Base-by-base conservation (phyloP, 2,888 invertebrate species). In the Drosophila ochracea region DNA sequence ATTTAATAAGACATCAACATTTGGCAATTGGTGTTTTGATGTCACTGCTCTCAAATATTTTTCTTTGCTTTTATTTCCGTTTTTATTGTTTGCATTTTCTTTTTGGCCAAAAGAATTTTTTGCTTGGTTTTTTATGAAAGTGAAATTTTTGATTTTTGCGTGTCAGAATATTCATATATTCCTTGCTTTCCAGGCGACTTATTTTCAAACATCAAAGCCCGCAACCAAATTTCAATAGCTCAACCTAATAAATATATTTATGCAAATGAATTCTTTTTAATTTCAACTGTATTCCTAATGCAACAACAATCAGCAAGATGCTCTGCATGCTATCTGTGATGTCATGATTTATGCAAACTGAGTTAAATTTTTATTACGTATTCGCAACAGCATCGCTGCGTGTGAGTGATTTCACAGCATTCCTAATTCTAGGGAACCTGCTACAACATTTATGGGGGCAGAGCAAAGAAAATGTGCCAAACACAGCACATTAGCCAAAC, bases 1-100 rank as follows among this genome's bases (percentile, higher is more conserved):
- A 73, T 63, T 74, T 81, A 84, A 83, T 79, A 76, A 84, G 78
- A 68, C 78, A 66, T 70, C 81, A 71, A 71, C 77, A 16, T 43
- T 76, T 78, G 79, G 81, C 80, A 80, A 81, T 87, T 81, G 78
- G 82, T 83, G 84, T 82, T 87, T 85, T 78, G 71, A 87, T 87
- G 85, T 82, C 82, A 84, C 55, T 80, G 80, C 77, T 81, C 68
- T 73, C 68, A 58, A 69, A 57, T 65, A 60, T 78, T 62, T 76
- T 68, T 5, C n/a, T 5, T 30, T 78, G 75, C 68, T 60, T 83
- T 68, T 75, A 60, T 74, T 84, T 88, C 81, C 81, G 83, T 21
- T 60, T 70, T 47, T 31, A 52, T 47, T 57, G 21, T 39, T 67
- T 68, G 52, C 64, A 50, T 62, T 62, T 73, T 62, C 43, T 59